Evolutionary conservation across 2,113 vertebrate genomes (phyloP), one percentile per base, ranked within the genome.

Genomic region (Nothobranchius kuhntae): DNA sequence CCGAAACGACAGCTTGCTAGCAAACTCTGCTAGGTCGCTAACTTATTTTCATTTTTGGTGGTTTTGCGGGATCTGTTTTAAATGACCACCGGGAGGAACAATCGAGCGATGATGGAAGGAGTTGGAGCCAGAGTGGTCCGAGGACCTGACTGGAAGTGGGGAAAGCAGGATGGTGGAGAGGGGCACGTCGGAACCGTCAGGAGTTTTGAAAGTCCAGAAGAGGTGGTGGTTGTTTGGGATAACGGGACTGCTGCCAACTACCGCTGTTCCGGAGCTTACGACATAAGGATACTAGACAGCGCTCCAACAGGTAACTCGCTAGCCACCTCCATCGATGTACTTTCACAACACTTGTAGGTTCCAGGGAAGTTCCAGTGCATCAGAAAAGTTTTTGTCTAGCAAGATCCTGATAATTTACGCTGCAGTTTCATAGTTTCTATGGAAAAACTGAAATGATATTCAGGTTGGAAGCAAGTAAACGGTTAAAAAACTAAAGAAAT

Each of bases 101-200:
- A 99, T 93, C 93, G 97, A 17, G 95, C 96, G 77, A 97, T 98
- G 97, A 97, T 98, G 94, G 97, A 98, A 84, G 97, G 97, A 70
- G 97, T 98, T 13, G 97, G 97, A 35, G 97, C 97, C 9, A 94
- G 97, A 68, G 96, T 98, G 30, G 94, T 98, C 50, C 94, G 97
- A 42, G 97, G 97, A 86, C 97, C 97, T 1, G 97, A 99, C 90
- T 99, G 97, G 97, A 99, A 98, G 84, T 99, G 97, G 97, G 97
- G 97, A 11, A 98, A 99, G 81, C 97, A 98, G 95, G 97, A 99
- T 76, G 97, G 97, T 13, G 97, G 97, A 87, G 97, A 99, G 89
- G 97, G 97, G 65, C 97, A 99, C 86, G 96, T 97, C 68, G 97
- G 97, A 87, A 98, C 97, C 13, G 97, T 99, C 13, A 93, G 97